Conservation (phyloP, 2,888 invertebrate species). For the Euplexia lucipara region DNA sequence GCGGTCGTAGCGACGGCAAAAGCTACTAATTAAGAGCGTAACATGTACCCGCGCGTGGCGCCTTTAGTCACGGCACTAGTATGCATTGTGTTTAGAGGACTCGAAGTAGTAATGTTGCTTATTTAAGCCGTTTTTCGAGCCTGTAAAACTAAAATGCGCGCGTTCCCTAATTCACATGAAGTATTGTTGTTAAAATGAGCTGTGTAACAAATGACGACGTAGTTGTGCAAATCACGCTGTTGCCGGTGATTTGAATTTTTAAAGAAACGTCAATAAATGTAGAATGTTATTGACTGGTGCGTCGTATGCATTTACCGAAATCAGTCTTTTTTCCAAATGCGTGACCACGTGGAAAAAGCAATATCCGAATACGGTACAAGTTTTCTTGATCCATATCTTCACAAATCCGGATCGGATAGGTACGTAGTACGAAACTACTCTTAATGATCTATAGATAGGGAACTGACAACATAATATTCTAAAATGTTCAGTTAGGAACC, state of each 20-base stretch:
- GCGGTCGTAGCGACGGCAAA: constrained; percentile 65
- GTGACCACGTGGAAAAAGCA: too few relatives aligned
- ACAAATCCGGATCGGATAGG: too few relatives aligned
- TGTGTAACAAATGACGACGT: not conserved
- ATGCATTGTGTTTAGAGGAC: constrained; percentile 42
- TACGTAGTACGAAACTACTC: too few relatives aligned
- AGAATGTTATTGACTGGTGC: not conserved
- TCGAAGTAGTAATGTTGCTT: constrained; percentile 15
- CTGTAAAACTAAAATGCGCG: constrained; percentile 13
- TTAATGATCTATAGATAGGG: too few relatives aligned
- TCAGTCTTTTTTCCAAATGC: too few relatives aligned
- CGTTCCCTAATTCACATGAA: constrained; percentile 5
- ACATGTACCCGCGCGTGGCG: constrained; percentile 78
- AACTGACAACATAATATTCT: too few relatives aligned
- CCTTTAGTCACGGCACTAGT: constrained; percentile 71
- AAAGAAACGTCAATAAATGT: not conserved
- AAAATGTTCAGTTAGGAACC: too few relatives aligned
- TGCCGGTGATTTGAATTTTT: not conserved
- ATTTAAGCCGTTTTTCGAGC: constrained; percentile 18
- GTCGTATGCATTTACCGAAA: too few relatives aligned
- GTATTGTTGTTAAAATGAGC: constrained; percentile 12
- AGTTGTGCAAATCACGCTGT: constrained; percentile 2
- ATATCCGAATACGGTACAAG: too few relatives aligned
- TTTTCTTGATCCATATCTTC: too few relatives aligned
- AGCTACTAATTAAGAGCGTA: constrained; percentile 78